phyloP scores from a whole-genome alignment of 2,888 invertebrate genomes.

The Anthophora plumipes region DNA sequence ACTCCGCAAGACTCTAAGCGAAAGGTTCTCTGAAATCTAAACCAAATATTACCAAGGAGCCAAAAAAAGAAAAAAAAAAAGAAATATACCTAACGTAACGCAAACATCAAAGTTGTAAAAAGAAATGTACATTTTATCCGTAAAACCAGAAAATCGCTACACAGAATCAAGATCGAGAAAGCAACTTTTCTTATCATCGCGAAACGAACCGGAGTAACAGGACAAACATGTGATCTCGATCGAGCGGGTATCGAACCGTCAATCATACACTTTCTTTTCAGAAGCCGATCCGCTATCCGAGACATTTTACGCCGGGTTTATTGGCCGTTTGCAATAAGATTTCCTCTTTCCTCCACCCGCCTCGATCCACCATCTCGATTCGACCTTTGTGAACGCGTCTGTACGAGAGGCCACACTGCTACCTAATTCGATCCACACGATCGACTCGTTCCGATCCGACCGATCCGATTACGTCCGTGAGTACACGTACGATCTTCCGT shows the following conservation, averaged over 20 bases:
- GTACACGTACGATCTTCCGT: constrained; percentile 43
- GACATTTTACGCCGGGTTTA: constrained; percentile 23
- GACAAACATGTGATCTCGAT: not conserved
- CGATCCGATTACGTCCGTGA: constrained; percentile 55
- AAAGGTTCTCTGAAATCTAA: not conserved
- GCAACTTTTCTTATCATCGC: not conserved
- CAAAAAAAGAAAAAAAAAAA: no score
- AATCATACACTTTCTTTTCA: not conserved
- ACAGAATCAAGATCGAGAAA: no score
- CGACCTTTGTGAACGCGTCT: no score
- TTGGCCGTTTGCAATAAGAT: constrained; percentile 10
- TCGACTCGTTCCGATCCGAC: constrained; percentile 54
- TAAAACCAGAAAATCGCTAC: no score
- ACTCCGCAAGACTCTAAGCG: not conserved
- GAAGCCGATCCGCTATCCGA: not conserved
- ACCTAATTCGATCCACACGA: constrained; percentile 66
- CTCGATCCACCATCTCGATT: constrained; percentile 24
- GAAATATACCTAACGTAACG: no score
- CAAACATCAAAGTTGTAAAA: no score
- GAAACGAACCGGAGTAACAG: not conserved
- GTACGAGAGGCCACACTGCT: not conserved
- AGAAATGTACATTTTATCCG: no score
- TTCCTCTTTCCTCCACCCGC: constrained; percentile 8
- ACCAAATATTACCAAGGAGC: not conserved
- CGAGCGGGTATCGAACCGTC: not conserved